phyloP scores from a whole-genome alignment of 2,797 vertebrate genomes.

The Tauraco hartlaubi region DNA sequence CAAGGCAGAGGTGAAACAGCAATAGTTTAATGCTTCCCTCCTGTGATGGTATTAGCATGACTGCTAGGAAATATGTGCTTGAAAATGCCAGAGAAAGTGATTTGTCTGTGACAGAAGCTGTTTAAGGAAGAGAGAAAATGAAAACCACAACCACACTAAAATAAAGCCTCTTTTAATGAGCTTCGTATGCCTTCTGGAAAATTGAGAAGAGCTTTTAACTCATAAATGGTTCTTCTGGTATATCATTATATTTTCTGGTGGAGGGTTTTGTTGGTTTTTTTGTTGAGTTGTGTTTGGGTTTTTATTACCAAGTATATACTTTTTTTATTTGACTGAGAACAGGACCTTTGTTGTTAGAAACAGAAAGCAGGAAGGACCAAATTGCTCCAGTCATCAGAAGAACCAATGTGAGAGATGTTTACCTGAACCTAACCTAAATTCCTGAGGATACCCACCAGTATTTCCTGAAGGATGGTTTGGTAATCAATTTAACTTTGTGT shows the following conservation, averaged over 20 bases:
- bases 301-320: neutral
- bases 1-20: conserved; percentile 27
- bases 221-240: conserved; percentile 28
- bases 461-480: conserved; percentile 51
- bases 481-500: conserved; percentile 53
- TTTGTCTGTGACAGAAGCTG: conserved; percentile 59
- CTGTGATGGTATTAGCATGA: conserved; percentile 39
- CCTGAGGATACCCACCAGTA: conserved; percentile 70
- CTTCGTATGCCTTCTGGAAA: conserved; percentile 56
- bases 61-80: conserved; percentile 52
- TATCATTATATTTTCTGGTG: conserved; percentile 54
- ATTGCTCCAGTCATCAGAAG: conserved; percentile 41
- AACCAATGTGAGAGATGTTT: conserved; percentile 57
- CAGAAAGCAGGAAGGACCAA: conserved; percentile 51
- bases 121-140: conserved; percentile 59
- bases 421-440: conserved; percentile 67
- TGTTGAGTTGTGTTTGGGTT: neutral
- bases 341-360: conserved; percentile 62
- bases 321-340: conserved; percentile 21
- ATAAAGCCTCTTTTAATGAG: conserved; percentile 69
- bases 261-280: neutral
- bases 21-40: conserved; percentile 45
- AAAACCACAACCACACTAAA: conserved; percentile 63
- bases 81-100: conserved; percentile 65
- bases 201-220: conserved; percentile 25